Base-by-base conservation (phyloP, 2,113 vertebrate genomes). In the Hemichromis elongatus region DNA sequence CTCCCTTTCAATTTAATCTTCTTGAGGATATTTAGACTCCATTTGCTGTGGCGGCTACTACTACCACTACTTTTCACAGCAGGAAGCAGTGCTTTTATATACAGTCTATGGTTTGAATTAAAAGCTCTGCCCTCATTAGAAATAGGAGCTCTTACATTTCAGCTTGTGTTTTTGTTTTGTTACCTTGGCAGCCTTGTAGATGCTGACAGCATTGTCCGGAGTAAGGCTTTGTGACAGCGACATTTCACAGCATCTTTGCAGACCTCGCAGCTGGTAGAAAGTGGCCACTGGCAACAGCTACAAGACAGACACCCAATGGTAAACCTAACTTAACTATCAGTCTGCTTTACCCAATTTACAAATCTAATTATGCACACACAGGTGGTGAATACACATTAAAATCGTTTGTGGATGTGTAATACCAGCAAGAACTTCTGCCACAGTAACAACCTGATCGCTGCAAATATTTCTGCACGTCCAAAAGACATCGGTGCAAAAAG, bases 171-270 rank as follows among this genome's bases (percentile, higher is more conserved):
- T 37, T 63, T 63, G 6, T 33, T 33, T 33, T 33, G 53, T 40
- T 94, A 99, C 98, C 98, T 97, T 97, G 54, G 98, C 97, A 0
- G 96, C 96, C 87, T 96, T 97, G 91, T 98, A 98, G 94, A 98
- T 92, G 94, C 37, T 88, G 59, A 98, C 96, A 0, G 95, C 96
- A 5, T 96, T 97, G 54, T 97, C 96, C 91, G 95, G 83, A 45
- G 94, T 97, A 82, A 99, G 96, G 30, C 90, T 96, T 80, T 96
- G 96, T 4, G 98, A 96, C 68, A 98, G 97, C 79, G 96, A 94
- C 91, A 95, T 96, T 93, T 99, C 98, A n/a, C 98, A 99, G 94
- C 96, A 93, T 63, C 97, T 95, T 95, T 98, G 97, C 81, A 99
- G 96, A 80, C 95, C 95, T 0, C 96, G 93, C 56, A 99, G 96